These are phyloP conservation scores for Nansenia antarctica DNA, from an alignment of 2,113 vertebrate genomes.

Conservation along the genomic window DNA sequence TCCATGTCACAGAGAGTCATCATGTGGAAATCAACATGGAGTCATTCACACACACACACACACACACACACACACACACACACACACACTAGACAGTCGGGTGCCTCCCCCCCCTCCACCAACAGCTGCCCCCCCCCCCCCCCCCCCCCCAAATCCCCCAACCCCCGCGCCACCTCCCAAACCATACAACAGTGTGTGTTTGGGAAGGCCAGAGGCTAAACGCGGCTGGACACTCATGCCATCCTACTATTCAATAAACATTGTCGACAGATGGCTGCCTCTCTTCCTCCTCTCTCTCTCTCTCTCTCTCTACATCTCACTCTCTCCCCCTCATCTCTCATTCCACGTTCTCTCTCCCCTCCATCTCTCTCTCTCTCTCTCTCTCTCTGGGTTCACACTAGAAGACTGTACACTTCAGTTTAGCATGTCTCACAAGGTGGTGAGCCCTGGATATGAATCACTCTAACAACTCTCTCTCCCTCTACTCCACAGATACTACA, in stretches of 20 bases:
- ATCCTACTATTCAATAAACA: background rate
- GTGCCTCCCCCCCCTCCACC: background rate
- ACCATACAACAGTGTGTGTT: background rate
- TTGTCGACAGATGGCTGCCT: background rate
- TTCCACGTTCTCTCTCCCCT: no score
- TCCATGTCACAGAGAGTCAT: constrained; percentile 30
- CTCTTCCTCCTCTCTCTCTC: background rate
- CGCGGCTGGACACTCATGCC: background rate
- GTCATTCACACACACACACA: background rate
- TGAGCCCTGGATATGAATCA: background rate
- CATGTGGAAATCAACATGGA: constrained; percentile 41
- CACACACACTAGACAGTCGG: background rate
- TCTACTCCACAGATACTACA: no score
- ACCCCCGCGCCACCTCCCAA: no score
- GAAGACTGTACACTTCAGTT: background rate
- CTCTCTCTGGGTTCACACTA: background rate
- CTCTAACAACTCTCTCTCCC: no score
- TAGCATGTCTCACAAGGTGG: background rate
- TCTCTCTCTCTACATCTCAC: no score
- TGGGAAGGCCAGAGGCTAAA: constrained; percentile 20
- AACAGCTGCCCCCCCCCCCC: background rate
- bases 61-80: background rate
- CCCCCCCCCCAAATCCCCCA: no score
- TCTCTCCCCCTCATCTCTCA: no score
- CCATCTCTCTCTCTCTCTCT: no score